Evolutionary conservation across 2,888 invertebrate species (phyloP), one percentile per base, ranked within the genome.

Genomic region (Tridacna gigas): DNA sequence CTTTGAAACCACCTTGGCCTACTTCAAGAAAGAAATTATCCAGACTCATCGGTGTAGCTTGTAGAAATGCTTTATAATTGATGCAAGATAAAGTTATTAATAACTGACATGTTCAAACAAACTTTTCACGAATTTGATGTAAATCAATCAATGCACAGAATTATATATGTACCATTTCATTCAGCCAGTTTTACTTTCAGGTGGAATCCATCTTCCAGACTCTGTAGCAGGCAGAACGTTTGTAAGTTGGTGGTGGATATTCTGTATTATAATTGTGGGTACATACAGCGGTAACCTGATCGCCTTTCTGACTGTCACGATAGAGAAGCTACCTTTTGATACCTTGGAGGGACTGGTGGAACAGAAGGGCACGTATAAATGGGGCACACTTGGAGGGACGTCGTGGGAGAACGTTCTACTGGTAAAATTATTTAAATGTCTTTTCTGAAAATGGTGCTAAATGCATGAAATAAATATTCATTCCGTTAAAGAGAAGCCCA

Each of bases 241-340:
- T 75, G 79, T 90, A 22, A 88, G 89, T 20, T 89, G 82, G 74
- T 91, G 90, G 91, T 89, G 90, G 88, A 47, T 92, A 37, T 90
- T 91, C 66, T 88, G 89, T 22, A 89, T 93, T 47, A 88, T 91
- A 11, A 85, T 93, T 56, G 90, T 89, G 12, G 91, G 91, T 11
- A 92, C 91, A 0, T 93, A 93, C 86, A 90, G 91, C 20, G 92
- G 93, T 2, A 93, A 92, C 82, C 89, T 93, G n/a, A 91, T 93
- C 26, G 93, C 93, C 45, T 93, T 92, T 80, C 91, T 93, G 12
- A 91, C 93, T n/a, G 92, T 93, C 25, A 88, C 83, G 48, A 88
- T 88, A 28, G 89, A 90, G 51, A 88, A 81, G 48, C 86, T 89
- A 26, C 93, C 92, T 0, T 92, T 93, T 76, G 82, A 88, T 69